Base-by-base conservation (phyloP, 1,140 invertebrate species). In the Drosophila takahashii region DNA sequence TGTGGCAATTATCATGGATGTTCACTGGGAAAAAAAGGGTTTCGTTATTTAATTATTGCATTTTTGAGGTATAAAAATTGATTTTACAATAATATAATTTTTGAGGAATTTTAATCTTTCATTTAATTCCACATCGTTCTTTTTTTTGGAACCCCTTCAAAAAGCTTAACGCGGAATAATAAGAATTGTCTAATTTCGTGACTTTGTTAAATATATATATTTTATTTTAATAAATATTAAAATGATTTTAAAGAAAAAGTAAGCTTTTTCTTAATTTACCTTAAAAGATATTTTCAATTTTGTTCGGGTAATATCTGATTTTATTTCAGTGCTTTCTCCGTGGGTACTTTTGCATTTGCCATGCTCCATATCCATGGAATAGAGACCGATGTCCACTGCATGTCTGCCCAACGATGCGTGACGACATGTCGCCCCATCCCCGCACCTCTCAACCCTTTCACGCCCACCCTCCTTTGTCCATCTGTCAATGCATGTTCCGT, bases 361-460 rank as follows among this genome's bases (percentile, higher is more conserved):
- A 56, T 81, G 54, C 70, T 64, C 77, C 70, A 79, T 54, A 81
- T 72, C 69, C 72, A 61, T 47, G 48, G 34, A 70, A 57, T 37
- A 39, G 41, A 36, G 61, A 39, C 61, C 66, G 22, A 71, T 71
- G 76, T 74, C 48, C 71, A 74, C 78, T 47, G 78, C 81, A 70
- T 87, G 83, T 77, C 80, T 74, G 84, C 64, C 62, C 84, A 90
- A 34, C 84, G 85, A 89, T 84, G 85, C 84, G 84, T 89, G 84
- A 80, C 84, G 84, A 89, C 85, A 90, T 84, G 79, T 89, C 77
- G 76, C 74, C 67, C 48, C 53, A 52, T 41, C 57, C 48, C 74
- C 45, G 71, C 37, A 15, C 32, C 50, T 2, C n/a, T n/a, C 32
- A 39, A 18, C 59, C 67, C 39, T 32, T 26, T 56, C 42, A 18